A percentile compares a stretch with the other conserved stretches of the same genome.
phyloP scores from a whole-genome alignment of 2,888 invertebrate genomes.

The Meliscaeva auricollis region DNA sequence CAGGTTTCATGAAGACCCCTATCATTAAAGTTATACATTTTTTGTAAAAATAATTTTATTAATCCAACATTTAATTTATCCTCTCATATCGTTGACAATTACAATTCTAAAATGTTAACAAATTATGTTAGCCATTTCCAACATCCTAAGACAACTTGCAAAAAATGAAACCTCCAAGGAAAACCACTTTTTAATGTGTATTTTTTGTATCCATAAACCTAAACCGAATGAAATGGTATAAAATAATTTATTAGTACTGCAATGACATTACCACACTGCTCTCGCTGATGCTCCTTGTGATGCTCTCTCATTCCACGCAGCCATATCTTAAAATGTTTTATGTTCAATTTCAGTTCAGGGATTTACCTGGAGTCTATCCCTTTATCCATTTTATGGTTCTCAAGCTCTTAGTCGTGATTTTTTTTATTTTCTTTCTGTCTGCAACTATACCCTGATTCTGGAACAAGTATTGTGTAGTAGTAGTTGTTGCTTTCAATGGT shows the following conservation, averaged over 20 bases:
- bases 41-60: no score
- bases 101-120: not conserved
- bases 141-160: conserved; percentile 18
- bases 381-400: conserved; percentile 62
- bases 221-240: conserved; percentile 16
- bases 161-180: conserved; percentile 17
- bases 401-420: conserved; percentile 46
- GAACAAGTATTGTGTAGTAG: conserved; percentile 3
- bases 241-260: conserved; percentile 35
- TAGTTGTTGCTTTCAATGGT: conserved; percentile 11
- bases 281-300: no score
- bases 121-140: conserved; percentile 11
- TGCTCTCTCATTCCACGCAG: not conserved
- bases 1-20: no score
- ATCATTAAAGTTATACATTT: no score
- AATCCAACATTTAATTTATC: no score
- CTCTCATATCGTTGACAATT: not conserved
- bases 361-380: conserved; percentile 57
- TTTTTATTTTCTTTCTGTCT: conserved; percentile 37
- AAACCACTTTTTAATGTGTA: conserved; percentile 14
- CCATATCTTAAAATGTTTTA: conserved; percentile 59
- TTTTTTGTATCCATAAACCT: not conserved
- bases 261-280: conserved; percentile 21
- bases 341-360: conserved; percentile 64
- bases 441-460: not conserved